Percentiles rank a stretch among this genome's conserved stretches.
Conservation (phyloP, 2,888 invertebrate genomes). For the Harpalus rufipes region DNA sequence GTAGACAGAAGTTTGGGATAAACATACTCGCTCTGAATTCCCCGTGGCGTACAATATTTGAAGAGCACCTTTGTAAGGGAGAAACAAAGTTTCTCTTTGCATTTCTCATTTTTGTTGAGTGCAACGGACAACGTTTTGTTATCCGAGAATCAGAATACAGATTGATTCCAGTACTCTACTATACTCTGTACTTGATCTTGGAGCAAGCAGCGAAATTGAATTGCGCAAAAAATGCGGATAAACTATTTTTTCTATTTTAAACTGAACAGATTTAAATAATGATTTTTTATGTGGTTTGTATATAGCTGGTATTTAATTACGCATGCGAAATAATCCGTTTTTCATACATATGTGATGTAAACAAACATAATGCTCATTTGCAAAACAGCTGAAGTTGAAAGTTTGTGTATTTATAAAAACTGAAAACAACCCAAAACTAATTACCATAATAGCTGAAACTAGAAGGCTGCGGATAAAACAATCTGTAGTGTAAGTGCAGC, state of each 20-base stretch:
- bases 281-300: background rate
- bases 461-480: conserved; percentile 13
- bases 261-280: too few relatives aligned
- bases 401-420: conserved; percentile 30
- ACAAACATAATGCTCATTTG: background rate
- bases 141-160: conserved; percentile 20
- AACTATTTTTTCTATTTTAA: background rate
- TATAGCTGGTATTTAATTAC: background rate
- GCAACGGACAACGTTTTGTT: conserved; percentile 56
- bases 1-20: conserved; percentile 66
- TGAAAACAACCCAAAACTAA: conserved; percentile 50
- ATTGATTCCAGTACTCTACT: conserved; percentile 12
- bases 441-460: conserved; percentile 56
- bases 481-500: conserved; percentile 2
- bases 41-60: conserved; percentile 59
- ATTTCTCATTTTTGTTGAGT: conserved; percentile 59
- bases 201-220: background rate
- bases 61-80: conserved; percentile 58
- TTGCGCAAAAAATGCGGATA: background rate
- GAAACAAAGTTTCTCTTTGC: conserved; percentile 65
- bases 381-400: conserved; percentile 19
- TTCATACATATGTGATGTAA: background rate
- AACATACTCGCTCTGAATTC: conserved; percentile 51
- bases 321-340: background rate
- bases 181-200: background rate